Evolutionary conservation across 2,888 invertebrate genomes (phyloP).

Genomic region (Cheilosia grossa): DNA sequence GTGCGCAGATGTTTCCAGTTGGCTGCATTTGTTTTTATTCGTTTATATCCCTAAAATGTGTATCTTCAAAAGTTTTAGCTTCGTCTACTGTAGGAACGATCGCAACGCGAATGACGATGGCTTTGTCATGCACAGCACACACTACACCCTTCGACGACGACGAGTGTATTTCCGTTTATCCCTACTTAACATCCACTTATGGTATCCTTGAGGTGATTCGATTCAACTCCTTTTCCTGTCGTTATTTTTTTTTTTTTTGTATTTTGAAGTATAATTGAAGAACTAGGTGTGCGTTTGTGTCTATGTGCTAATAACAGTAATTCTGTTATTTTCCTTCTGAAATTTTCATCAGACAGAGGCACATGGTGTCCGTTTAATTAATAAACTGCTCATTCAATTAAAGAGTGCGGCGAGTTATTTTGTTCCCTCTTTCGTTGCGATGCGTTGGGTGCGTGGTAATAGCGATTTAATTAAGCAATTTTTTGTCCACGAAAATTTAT

Average conservation of each 20-base stretch:
- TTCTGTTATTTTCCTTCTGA: conserved; percentile 16
- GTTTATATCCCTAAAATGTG: conserved; percentile 38
- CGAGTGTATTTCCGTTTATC: conserved; percentile 66
- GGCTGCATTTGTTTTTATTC: conserved; percentile 50
- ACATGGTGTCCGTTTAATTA: conserved; percentile 57
- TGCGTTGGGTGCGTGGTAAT: conserved; percentile 29
- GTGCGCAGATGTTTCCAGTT: conserved; percentile 69
- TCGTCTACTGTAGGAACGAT: conserved; percentile 24
- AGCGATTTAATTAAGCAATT: conserved; percentile 54
- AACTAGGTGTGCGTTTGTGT: conserved; percentile 41
- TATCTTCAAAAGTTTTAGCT: conserved; percentile 2
- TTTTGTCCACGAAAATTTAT: conserved; percentile 27
- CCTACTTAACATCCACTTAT: conserved; percentile 71
- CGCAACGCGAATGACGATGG: conserved; percentile 35
- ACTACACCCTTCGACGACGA: conserved; percentile 31
- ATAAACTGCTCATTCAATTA: conserved; percentile 57
- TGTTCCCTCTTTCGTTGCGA: background rate
- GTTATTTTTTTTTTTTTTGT: background rate
- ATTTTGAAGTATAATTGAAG: conserved; percentile 42
- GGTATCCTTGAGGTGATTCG: conserved; percentile 70
- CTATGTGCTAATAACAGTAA: conserved; percentile 52
- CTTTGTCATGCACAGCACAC: conserved; percentile 56
- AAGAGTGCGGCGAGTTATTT: conserved; percentile 5
- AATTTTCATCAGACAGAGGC: conserved; percentile 35
- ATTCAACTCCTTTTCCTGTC: conserved; percentile 50